Conservation (phyloP, 2,113 vertebrate genomes). For the Pan paniscus region DNA sequence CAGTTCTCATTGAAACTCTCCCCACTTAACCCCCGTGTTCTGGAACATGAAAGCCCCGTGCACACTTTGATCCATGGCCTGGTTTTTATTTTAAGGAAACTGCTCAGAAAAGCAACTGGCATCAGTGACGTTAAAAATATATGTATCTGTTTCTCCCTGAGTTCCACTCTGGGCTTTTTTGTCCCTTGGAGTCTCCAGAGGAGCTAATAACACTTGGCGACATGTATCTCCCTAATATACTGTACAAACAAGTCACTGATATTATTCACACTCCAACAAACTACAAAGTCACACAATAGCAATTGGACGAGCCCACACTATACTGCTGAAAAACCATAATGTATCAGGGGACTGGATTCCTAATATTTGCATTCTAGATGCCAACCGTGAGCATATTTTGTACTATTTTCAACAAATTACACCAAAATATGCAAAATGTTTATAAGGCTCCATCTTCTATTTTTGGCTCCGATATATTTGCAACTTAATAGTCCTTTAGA, state of each 20-base stretch:
- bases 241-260: neutral
- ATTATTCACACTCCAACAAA: conserved; percentile 56
- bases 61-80: neutral
- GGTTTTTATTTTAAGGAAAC: conserved; percentile 51
- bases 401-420: conserved; percentile 86
- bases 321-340: conserved; percentile 77
- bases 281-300: conserved; percentile 61
- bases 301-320: conserved; percentile 54
- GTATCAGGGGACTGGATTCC: conserved; percentile 75
- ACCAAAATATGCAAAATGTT: conserved; percentile 86
- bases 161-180: conserved; percentile 1
- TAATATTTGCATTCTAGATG: conserved; percentile 86
- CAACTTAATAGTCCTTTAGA: conserved; percentile 83
- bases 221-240: neutral
- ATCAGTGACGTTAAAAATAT: neutral
- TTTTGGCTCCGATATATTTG: conserved; percentile 78
- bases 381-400: conserved; percentile 86
- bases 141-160: neutral
- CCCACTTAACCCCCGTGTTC: conserved; percentile 64
- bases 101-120: conserved; percentile 37
- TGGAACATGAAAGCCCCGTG: conserved; percentile 34
- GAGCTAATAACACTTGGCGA: neutral
- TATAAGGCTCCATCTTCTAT: conserved; percentile 83
- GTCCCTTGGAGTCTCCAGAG: conserved; percentile 7
- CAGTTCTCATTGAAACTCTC: conserved; percentile 72